Base-by-base conservation (phyloP, 2,113 vertebrate genomes). In the Myxocyprinus asiaticus region DNA sequence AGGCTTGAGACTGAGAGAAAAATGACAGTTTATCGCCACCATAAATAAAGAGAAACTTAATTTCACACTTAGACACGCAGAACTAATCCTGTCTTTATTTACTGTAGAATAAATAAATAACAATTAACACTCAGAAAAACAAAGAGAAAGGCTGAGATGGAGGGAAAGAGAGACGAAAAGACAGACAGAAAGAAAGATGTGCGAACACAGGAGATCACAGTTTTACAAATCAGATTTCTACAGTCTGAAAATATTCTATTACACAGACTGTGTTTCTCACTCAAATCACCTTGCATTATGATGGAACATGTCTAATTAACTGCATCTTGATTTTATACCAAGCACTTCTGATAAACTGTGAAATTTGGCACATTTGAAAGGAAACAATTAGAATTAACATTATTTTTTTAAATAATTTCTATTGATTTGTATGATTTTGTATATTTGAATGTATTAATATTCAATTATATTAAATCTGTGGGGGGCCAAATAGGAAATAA, bases 31-130 rank as follows among this genome's bases (percentile, higher is more conserved):
- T 74, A 74, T 17, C 45, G 50, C 58, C 48, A 59, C 45, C 72
- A 63, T 47, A 33, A 42, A 74, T 61, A 69, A 74, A 62, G n/a
- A 14, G 58, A 74, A 62, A 50, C 42, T 62, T 62, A 74, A 74
- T 74, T 74, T 74, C 72, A 74, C 72, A 74, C 72, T 63, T 63
- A 50, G 72, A 67, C 14, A 65, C 5, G n/a, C 55, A 67, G 61
- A 66, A 67, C 50, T 79, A 78, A 79, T 79, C 73, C 53, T 61
- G 14, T 73, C 45, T 77, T 55, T 42, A 75, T 83, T 83, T 75
- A 79, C 62, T 67, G 73, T 74, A 83, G 70, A 83, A 79, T 70
- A 69, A 79, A 55, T 65, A 55, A 77, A 77, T 77, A 72, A 59
- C 62, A 69, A 77, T 72, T 64, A 65, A 61, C 15, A 80, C 53